Evolutionary conservation across 2,888 invertebrate genomes (phyloP).

Genomic region (Cerastoderma edule): DNA sequence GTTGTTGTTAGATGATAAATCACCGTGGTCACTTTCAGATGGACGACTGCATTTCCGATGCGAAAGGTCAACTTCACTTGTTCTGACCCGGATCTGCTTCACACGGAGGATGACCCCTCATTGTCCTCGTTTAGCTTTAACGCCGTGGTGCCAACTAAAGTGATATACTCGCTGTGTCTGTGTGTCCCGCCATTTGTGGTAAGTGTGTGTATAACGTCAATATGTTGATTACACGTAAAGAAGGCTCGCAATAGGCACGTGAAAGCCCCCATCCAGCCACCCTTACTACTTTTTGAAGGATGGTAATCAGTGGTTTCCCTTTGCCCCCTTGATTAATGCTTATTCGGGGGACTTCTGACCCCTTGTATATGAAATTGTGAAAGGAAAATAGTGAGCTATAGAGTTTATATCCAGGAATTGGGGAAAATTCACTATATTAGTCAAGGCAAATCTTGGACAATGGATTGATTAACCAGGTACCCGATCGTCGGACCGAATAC

Average conservation of each 20-base stretch:
- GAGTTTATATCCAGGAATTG: too few species aligned
- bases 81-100: slow-evolving; percentile 65
- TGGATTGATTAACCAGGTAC: too few species aligned
- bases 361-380: too few species aligned
- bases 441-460: too few species aligned
- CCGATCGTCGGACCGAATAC: too few species aligned
- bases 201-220: slow-evolving; percentile 38
- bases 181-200: slow-evolving; percentile 76
- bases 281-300: background rate
- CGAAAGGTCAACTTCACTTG: slow-evolving; percentile 72
- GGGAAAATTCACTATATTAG: too few species aligned
- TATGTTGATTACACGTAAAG: background rate
- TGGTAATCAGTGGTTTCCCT: background rate
- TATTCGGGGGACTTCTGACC: too few species aligned
- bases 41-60: slow-evolving; percentile 72
- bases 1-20: too few species aligned
- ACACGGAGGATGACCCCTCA: slow-evolving; percentile 59
- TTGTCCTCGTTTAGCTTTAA: slow-evolving; percentile 69
- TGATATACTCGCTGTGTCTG: slow-evolving; percentile 71
- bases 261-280: too few species aligned
- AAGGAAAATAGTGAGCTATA: too few species aligned
- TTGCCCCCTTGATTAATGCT: too few species aligned
- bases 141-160: slow-evolving; percentile 65
- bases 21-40: slow-evolving; percentile 63
- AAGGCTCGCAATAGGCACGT: background rate